These are phyloP conservation scores for Acanthosoma haemorrhoidale DNA, from an alignment of 2,888 invertebrate species.

Conservation along the genomic window DNA sequence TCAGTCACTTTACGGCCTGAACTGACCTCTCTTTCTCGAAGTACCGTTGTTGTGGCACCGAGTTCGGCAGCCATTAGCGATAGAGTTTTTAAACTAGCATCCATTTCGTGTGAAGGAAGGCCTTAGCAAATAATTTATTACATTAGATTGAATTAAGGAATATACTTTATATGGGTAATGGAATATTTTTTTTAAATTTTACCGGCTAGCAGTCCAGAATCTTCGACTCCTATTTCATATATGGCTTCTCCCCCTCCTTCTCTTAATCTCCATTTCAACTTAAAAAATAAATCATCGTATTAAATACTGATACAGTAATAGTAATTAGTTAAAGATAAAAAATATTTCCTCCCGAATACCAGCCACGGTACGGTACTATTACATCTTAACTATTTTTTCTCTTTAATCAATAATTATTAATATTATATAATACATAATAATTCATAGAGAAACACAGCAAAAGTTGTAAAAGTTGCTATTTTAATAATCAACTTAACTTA, in stretches of 20 bases:
- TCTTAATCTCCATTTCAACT: conserved; percentile 94
- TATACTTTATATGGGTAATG: neutral
- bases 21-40: conserved; percentile 59
- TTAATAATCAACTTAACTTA: too few relatives aligned
- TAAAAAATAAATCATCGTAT: conserved; percentile 32
- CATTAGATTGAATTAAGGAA: neutral
- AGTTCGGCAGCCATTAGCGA: conserved; percentile 82
- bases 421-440: too few relatives aligned
- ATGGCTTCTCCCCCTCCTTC: conserved; percentile 96
- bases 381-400: too few relatives aligned
- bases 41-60: conserved; percentile 72
- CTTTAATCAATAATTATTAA: too few relatives aligned
- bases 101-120: conserved; percentile 73
- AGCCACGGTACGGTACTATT: too few relatives aligned
- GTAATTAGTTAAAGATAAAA: neutral
- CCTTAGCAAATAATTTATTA: conserved; percentile 49
- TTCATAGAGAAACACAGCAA: too few relatives aligned
- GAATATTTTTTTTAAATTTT: neutral
- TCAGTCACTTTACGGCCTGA: conserved; percentile 68
- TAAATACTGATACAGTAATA: neutral
- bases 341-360: too few relatives aligned
- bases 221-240: conserved; percentile 93
- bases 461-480: too few relatives aligned
- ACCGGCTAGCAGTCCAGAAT: conserved; percentile 67
- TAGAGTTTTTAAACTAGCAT: conserved; percentile 78